These are phyloP conservation scores for Drosophila borborema DNA, from an alignment of 2,888 invertebrate species.

Conservation along the genomic window DNA sequence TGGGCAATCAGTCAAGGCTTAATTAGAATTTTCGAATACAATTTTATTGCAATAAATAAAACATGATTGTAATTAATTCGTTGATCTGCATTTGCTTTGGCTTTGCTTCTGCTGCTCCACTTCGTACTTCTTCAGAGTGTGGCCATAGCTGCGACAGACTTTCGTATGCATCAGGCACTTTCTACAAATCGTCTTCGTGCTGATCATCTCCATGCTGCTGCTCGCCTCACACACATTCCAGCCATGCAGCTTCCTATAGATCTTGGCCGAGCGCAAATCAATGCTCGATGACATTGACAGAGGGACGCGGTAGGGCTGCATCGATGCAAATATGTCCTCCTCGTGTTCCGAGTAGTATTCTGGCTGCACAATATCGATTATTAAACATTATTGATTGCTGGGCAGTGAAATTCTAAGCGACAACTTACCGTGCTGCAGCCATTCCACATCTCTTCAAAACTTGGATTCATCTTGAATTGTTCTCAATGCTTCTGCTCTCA, in stretches of 20 bases:
- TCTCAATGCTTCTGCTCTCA: not conserved
- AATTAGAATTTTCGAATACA: accelerated
- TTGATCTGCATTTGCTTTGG: too few relatives aligned
- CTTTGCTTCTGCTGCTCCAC: not conserved
- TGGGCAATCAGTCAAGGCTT: not conserved
- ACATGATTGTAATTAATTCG: not conserved
- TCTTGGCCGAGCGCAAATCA: conserved; percentile 29
- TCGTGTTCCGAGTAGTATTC: not conserved
- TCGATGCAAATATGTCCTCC: conserved; percentile 30
- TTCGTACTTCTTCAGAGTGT: conserved; percentile 27
- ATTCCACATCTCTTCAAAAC: conserved; percentile 47
- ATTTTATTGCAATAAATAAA: not conserved
- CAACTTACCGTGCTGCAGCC: conserved; percentile 17
- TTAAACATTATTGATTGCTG: too few relatives aligned
- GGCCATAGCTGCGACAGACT: conserved; percentile 42
- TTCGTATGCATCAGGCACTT: conserved; percentile 52
- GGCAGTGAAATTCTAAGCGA: not conserved
- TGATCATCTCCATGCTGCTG: conserved; percentile 40
- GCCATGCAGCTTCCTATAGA: conserved; percentile 38
- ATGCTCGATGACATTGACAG: not conserved
- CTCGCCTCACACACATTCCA: not conserved
- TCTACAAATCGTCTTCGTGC: conserved; percentile 34
- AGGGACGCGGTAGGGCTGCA: conserved; percentile 36
- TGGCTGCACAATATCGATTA: not conserved
- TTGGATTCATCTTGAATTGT: conserved; percentile 20